Percentiles rank a stretch among this genome's conserved stretches.
phyloP scores from a whole-genome alignment of 1,140 invertebrate genomes.

The Eubasilissa regina region DNA sequence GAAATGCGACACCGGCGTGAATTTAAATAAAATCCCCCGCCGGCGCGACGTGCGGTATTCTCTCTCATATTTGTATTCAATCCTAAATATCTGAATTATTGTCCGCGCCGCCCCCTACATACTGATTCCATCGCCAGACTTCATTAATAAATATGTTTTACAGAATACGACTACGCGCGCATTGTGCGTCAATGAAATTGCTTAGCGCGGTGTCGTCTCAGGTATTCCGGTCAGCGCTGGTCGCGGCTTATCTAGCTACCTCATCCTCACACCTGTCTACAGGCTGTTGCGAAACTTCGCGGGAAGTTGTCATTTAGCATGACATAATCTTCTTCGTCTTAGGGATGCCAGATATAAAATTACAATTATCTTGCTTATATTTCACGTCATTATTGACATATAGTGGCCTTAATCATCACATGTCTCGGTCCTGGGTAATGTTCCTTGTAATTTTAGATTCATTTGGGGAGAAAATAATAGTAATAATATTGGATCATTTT shows the following conservation, averaged over 20 bases:
- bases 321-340: no score
- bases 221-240: background rate
- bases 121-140: background rate
- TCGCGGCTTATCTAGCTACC: background rate
- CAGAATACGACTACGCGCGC: background rate
- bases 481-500: no score
- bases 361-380: no score
- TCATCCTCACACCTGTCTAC: no score
- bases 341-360: no score
- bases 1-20: slow-evolving; percentile 19
- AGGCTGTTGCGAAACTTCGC: no score
- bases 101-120: background rate
- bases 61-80: slow-evolving; percentile 8
- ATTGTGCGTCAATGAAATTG: slow-evolving; percentile 20
- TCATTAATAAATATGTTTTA: slow-evolving; percentile 8
- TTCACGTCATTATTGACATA: no score
- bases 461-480: no score
- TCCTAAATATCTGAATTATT: slow-evolving; percentile 24
- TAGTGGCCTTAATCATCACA: no score
- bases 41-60: background rate
- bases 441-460: no score
- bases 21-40: slow-evolving; percentile 6
- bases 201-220: background rate
- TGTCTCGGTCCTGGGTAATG: no score
- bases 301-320: no score